phyloP scores from a whole-genome alignment of 2,797 vertebrate genomes.

The Tympanoctomys barrerae region DNA sequence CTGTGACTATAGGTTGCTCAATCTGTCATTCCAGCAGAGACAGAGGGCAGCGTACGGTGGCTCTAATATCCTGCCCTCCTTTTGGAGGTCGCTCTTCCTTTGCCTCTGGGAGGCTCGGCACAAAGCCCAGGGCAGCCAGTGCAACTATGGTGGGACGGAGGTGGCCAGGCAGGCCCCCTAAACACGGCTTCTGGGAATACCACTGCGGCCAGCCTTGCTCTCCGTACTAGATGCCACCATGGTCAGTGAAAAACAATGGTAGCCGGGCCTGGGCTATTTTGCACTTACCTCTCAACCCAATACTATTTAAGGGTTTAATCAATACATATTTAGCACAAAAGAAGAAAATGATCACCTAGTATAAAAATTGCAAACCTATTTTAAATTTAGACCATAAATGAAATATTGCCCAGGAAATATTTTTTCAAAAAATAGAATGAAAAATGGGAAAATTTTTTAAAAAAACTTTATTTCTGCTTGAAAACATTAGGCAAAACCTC shows the following conservation, averaged over 20 bases:
- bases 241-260: neutral
- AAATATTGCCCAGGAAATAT: neutral
- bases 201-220: neutral
- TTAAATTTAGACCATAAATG: constrained; percentile 70
- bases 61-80: neutral
- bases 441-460: neutral
- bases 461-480: constrained; percentile 17
- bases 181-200: neutral
- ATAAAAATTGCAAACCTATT: constrained; percentile 35
- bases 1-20: neutral
- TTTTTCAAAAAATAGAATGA: constrained; percentile 34
- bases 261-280: neutral
- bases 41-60: neutral
- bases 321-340: constrained; percentile 40
- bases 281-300: neutral
- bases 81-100: neutral
- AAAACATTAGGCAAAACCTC: constrained; percentile 7
- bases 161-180: neutral
- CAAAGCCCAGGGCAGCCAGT: neutral
- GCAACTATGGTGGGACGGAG: neutral
- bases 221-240: neutral
- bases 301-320: constrained; percentile 24
- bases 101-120: neutral
- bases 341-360: constrained; percentile 18
- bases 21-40: neutral